Evolutionary conservation across 2,888 invertebrate genomes (phyloP), one percentile per base, ranked within the genome.

Genomic region (Colletes collaris): DNA sequence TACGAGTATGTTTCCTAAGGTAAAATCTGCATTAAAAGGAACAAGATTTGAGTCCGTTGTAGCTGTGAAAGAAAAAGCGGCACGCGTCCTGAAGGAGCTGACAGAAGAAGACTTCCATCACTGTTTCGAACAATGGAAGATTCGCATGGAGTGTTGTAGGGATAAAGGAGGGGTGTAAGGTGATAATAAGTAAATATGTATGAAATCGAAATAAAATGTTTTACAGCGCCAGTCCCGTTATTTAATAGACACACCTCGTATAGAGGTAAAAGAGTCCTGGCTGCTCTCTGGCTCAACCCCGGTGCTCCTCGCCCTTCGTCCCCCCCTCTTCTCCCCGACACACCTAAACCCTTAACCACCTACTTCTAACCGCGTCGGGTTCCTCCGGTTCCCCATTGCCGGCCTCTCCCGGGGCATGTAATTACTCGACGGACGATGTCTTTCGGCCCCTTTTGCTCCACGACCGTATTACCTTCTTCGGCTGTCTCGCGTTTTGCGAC

Each of bases 361-460:
- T 86, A 85, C 82, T 86, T 85, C 85, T 82, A 86, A 86, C 84
- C 83, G 75, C 86, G 73, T 49, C 81, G 78, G 76, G 82, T 84
- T 86, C 76, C 71, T 73, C 74, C 76, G 84, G 74, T 83, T 79
- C 40, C 13, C 82, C 70, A 79, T 82, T 79, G 75, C 85, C 79
- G 46, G 67, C 77, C 76, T 78, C 82, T 88, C 84, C 76, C 75
- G 81, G 82, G 83, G 86, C 80, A 84, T 81, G 87, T 88, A 89
- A 89, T 89, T 89, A 89, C 82, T 83, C 84, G 60, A 69, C 76
- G 75, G 83, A 80, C 82, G 81, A 85, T 86, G 86, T 87, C 84
- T 86, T 88, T 87, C 86, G 83, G 82, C 77, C 68, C 76, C 86
- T 85, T 87, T 83, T 86, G 81, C 81, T 83, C 82, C 83, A 72